phyloP scores from a whole-genome alignment of 2,797 vertebrate genomes.

The Rhinoraja longicauda region DNA sequence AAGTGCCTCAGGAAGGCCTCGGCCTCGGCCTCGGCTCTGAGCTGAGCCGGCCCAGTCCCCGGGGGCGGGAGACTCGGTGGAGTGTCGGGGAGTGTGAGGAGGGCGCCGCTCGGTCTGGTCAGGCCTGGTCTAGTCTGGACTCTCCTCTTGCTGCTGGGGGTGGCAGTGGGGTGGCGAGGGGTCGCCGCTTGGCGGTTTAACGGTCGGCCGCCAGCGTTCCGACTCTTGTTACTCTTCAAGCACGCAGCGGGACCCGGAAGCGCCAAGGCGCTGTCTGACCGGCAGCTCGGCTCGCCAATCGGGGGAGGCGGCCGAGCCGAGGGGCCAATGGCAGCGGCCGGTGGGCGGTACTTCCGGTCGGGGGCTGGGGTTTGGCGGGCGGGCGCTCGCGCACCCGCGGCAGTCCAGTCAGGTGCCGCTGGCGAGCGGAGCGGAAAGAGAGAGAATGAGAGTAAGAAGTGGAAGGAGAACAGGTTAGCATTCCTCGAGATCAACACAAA shows the following conservation, averaged over 20 bases:
- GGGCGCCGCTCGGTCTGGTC: neutral
- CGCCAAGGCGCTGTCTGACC: neutral
- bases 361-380: neutral
- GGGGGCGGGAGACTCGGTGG: neutral
- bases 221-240: neutral
- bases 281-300: neutral
- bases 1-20: neutral
- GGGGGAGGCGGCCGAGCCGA: neutral
- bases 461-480: no score
- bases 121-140: no score
- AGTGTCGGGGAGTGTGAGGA: neutral
- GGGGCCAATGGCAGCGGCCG: neutral
- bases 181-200: slow-evolving; percentile 2
- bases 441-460: no score
- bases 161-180: no score
- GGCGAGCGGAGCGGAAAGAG: no score
- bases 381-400: neutral
- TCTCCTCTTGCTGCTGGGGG: no score
- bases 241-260: slow-evolving; percentile 1
- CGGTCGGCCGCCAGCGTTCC: neutral
- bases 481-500: no score
- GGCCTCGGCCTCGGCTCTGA: neutral
- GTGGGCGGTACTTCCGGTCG: neutral
- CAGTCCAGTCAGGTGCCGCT: neutral
- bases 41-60: neutral